A percentile compares a stretch with the other conserved stretches of the same genome.
Conservation (phyloP, 2,797 vertebrate species). For the Oophaga sylvatica region DNA sequence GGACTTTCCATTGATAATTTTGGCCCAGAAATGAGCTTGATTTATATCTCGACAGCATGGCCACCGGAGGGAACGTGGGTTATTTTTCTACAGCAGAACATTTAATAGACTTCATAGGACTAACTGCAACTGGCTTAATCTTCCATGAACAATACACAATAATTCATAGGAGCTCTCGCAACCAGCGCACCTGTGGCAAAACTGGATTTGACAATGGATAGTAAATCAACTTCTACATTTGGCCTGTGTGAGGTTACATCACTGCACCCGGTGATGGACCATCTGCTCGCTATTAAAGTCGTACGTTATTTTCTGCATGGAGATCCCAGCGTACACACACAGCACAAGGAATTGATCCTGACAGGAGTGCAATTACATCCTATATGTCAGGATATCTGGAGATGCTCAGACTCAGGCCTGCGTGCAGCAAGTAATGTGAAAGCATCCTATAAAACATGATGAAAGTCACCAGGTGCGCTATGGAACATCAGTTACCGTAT, state of each 20-base stretch:
- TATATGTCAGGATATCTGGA: slow-evolving; percentile 10
- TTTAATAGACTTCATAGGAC: neutral
- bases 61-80: neutral
- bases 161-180: neutral
- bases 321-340: slow-evolving; percentile 8
- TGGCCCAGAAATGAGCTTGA: neutral
- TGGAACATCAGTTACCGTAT: neutral
- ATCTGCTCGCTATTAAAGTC: slow-evolving; percentile 29
- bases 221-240: slow-evolving; percentile 1
- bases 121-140: neutral
- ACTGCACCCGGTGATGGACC: neutral
- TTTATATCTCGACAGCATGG: neutral
- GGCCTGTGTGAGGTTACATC: neutral
- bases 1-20: neutral
- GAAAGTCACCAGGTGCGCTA: slow-evolving; percentile 4
- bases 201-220: neutral
- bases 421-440: neutral
- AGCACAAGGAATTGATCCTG: neutral
- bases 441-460: slow-evolving; percentile 26
- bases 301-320: slow-evolving; percentile 12
- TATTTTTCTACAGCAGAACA: neutral
- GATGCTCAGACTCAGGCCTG: neutral
- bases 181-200: neutral
- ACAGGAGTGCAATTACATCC: slow-evolving; percentile 15
- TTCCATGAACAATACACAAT: slow-evolving; percentile 1